Base-by-base conservation (phyloP, 2,113 vertebrate genomes). In the Hydrolagus affinis region DNA sequence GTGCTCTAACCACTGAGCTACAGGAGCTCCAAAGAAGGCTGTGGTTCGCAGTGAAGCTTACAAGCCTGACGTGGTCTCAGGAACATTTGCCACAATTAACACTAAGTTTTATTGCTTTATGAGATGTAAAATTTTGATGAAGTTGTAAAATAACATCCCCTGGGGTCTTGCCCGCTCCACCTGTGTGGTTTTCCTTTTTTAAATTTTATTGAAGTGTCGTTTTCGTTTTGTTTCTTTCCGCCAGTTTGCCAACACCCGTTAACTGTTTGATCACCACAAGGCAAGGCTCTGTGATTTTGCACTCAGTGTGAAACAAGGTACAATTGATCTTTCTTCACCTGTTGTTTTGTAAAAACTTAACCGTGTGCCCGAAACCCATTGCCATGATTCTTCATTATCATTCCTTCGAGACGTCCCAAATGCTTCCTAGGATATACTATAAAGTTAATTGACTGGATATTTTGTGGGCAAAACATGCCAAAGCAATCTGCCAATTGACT, bases 121-220 rank as follows among this genome's bases (percentile, higher is more conserved):
- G 89, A 89, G 91, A 89, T 87, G 89, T 88, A 89, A 91, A 92
- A 91, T 91, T 90, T 90, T 90, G 91, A 92, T 90, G 91, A 90
- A 91, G 88, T 88, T 88, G 86, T 89, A 90, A 90, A 32, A 88
- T 88, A 88, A 85, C 32, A 86, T n/a, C 86, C 85, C 90, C 89
- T 86, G 87, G 89, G 88, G 87, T 88, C 90, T 88, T 89, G 87
- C 0, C 0, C 11, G 87, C 85, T 86, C 1, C 62, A 17, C 28
- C 15, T 85, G 70, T 68, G 25, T 86, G 86, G 32, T 28, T 83
- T 86, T 85, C 86, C 86, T 68, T 11, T 25, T 44, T 44, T 6
- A 6, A 0, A 28, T 66, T n/a, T n/a, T n/a, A n/a, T n/a, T n/a
- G n/a, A 85, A 86, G 86, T 10, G 28, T 21, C 64, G 73, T 85